Evolutionary conservation across 2,888 invertebrate genomes (phyloP).

Genomic region (Lasioglossum vierecki): DNA sequence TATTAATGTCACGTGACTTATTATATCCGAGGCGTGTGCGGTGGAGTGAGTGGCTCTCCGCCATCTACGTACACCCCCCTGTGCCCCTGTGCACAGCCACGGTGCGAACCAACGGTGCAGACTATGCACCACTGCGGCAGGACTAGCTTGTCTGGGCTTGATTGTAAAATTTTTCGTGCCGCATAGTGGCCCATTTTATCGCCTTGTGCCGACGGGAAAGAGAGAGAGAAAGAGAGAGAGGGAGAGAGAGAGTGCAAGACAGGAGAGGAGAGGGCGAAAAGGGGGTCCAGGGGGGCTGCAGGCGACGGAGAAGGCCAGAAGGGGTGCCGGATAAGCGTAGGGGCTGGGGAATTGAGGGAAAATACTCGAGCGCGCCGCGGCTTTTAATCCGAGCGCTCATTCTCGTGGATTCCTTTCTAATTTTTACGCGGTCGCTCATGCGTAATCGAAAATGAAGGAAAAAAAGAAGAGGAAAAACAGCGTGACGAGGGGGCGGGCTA

Average conservation of each 20-base stretch:
- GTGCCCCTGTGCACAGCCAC: conserved; percentile 31
- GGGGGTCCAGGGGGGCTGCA: conserved; percentile 21
- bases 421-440: conserved; percentile 79
- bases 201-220: conserved; percentile 62
- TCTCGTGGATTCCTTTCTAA: conserved; percentile 79
- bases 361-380: conserved; percentile 73
- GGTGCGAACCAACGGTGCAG: conserved; percentile 70
- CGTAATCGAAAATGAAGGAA: conserved; percentile 74
- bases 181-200: conserved; percentile 79
- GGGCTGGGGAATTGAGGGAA: conserved; percentile 73
- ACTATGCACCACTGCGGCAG: conserved; percentile 70
- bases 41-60: conserved; percentile 77
- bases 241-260: conserved; percentile 10
- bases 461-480: conserved; percentile 49
- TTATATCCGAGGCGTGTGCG: conserved; percentile 82
- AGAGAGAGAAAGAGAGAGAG: background rate
- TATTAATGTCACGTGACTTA: conserved; percentile 84
- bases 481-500: conserved; percentile 53
- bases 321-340: conserved; percentile 65
- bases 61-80: conserved; percentile 58
- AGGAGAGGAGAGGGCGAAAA: conserved; percentile 40
- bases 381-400: conserved; percentile 73
- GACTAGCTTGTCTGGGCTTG: conserved; percentile 76
- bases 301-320: conserved; percentile 58
- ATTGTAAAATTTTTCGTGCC: conserved; percentile 79